Percentiles rank a stretch among this genome's conserved stretches.
These are phyloP conservation scores for Aurelia coerulea DNA, from an alignment of 30 jellyfish, hydroid and myxozoan species.

Conservation along the genomic window DNA sequence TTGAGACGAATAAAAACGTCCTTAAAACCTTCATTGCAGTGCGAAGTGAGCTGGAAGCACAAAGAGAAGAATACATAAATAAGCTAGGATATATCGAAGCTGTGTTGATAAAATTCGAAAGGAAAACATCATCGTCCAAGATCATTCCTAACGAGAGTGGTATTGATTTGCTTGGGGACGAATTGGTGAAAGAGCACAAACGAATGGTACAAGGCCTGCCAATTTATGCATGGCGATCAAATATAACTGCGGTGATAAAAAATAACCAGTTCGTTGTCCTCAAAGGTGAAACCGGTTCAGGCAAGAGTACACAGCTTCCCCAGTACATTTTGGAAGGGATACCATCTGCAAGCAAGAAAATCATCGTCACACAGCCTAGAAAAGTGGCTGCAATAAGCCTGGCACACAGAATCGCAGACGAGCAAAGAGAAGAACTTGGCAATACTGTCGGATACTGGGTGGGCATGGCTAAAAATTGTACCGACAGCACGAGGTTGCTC, in stretches of 20 bases:
- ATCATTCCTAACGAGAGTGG: conserved; percentile 10
- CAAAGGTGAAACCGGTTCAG: conserved; percentile 92
- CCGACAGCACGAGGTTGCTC: conserved; percentile 36
- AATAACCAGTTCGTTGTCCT: conserved; percentile 63
- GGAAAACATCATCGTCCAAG: neutral
- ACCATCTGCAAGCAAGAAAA: conserved; percentile 15
- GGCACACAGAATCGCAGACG: conserved; percentile 65
- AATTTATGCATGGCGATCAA: conserved; percentile 60
- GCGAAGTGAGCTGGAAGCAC: conserved; percentile 21
- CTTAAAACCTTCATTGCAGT: neutral
- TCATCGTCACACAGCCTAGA: conserved; percentile 84
- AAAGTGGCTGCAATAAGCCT: conserved; percentile 81
- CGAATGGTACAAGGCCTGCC: conserved; percentile 58
- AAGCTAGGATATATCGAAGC: neutral
- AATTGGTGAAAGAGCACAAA: conserved; percentile 16
- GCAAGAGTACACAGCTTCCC: conserved; percentile 86
- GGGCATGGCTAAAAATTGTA: conserved; percentile 43
- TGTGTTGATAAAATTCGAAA: neutral
- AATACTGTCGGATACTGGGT: conserved; percentile 64
- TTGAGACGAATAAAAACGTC: neutral
- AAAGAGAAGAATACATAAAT: conserved; percentile 5
- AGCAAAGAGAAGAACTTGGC: conserved; percentile 58
- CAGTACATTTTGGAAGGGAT: conserved; percentile 64
- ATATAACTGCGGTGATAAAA: conserved; percentile 29
- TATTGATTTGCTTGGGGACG: conserved; percentile 14